phyloP scores from a whole-genome alignment of 2,797 vertebrate genomes.

The Sebastes glaucus region DNA sequence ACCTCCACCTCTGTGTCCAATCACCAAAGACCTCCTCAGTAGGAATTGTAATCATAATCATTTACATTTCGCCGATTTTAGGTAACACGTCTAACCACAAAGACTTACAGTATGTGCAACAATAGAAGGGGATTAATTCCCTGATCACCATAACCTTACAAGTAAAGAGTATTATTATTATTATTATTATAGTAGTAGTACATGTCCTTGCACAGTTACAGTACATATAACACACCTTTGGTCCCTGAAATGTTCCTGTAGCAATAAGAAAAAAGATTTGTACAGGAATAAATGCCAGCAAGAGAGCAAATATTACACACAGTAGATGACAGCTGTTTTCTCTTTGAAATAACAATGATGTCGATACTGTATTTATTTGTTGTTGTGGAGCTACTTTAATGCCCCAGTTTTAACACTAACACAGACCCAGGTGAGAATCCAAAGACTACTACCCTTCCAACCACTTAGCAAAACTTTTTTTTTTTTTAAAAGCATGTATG shows the following conservation, averaged over 20 bases:
- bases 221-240: background rate
- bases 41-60: constrained; percentile 15
- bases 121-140: background rate
- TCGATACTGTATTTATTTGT: background rate
- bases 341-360: background rate
- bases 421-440: background rate
- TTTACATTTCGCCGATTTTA: constrained; percentile 9
- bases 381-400: background rate
- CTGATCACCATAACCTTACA: background rate
- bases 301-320: background rate
- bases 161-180: background rate
- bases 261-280: background rate
- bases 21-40: constrained; percentile 25
- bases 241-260: background rate
- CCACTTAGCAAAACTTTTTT: too few relatives aligned
- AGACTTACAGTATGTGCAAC: background rate
- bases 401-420: background rate
- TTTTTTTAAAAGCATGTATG: too few relatives aligned
- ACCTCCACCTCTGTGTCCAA: constrained; percentile 42
- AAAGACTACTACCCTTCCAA: background rate
- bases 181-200: background rate
- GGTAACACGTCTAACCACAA: background rate
- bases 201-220: background rate
- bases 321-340: background rate
- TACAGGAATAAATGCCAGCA: background rate